Evolutionary conservation across 2,113 vertebrate species (phyloP), one percentile per base, ranked within the genome.

Genomic region (Bufo gargarizans): DNA sequence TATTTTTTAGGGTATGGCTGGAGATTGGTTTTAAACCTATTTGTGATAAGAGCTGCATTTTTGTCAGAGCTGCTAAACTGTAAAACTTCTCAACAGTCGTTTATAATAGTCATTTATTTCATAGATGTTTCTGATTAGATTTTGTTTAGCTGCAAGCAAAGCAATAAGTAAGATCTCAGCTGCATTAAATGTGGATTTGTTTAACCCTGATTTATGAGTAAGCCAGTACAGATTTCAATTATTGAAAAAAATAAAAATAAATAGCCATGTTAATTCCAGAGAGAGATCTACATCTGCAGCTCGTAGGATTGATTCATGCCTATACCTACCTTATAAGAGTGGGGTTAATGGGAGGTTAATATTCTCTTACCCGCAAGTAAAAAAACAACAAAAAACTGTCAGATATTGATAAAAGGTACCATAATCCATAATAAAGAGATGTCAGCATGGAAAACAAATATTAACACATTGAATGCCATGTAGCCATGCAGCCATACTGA

Each of bases 111-210:
- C n/a, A n/a, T 71, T 71, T 49, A 71, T 84, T 84, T 84, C 82
- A 55, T 33, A 84, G 22, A 69, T 33, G 65, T 71, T 71, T 71
- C 82, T 55, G 82, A 84, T 71, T 84, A 85, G 50, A 85, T 85
- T 74, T 85, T 85, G 69, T 74, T 58, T 76, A 74, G 67, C 83
- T 85, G 83, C 83, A 55, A 85, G 83, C 50, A 45, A 85, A 85
- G 83, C 50, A 76, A 85, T 85, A 85, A 85, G 59, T 74, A 71
- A 74, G 69, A 85, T 47, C 67, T 85, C 83, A 85, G 69, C 67
- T 85, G 83, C 83, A 85, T 85, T 85, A 85, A 72, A 85, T 85
- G 55, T 59, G 69, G 67, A 85, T 85, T 85, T 85, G 83, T 85
- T 85, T 85, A 74, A 59, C 22, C 45, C 33, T 74, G 83, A 85